Evolutionary conservation across 1,140 invertebrate genomes (phyloP).

Genomic region (Odontomachus brunneus): DNA sequence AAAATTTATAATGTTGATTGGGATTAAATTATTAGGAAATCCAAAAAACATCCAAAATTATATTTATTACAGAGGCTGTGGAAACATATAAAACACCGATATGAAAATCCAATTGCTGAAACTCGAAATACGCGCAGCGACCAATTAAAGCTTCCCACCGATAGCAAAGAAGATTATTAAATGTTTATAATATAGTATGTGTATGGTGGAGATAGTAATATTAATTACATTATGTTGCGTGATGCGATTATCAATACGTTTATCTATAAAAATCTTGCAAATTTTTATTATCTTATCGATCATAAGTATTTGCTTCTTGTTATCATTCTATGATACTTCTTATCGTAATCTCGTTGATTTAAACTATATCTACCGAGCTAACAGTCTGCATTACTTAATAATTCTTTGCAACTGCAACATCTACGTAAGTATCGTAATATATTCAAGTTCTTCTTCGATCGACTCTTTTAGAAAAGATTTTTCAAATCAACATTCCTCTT

Average conservation of each 20-base stretch:
- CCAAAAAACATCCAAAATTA: not conserved
- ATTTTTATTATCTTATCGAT: not conserved
- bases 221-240: not conserved
- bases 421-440: no score
- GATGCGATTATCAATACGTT: not conserved
- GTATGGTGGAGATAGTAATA: not conserved
- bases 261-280: not conserved
- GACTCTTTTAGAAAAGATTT: no score
- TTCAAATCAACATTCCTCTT: no score
- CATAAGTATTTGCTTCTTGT: no score
- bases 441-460: no score
- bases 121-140: not conserved
- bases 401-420: no score
- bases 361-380: no score
- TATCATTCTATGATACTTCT: no score
- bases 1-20: no score
- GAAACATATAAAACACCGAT: conserved; percentile 63
- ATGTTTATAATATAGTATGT: not conserved
- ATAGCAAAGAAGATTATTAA: conserved; percentile 1
- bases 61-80: conserved; percentile 62
- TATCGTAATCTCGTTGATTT: no score
- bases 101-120: conserved; percentile 26
- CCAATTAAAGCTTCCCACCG: not conserved
- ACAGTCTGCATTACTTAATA: no score
- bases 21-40: not conserved